Evolutionary conservation across 1,140 invertebrate species (phyloP).

Genomic region (Anoplolepis gracilipes): DNA sequence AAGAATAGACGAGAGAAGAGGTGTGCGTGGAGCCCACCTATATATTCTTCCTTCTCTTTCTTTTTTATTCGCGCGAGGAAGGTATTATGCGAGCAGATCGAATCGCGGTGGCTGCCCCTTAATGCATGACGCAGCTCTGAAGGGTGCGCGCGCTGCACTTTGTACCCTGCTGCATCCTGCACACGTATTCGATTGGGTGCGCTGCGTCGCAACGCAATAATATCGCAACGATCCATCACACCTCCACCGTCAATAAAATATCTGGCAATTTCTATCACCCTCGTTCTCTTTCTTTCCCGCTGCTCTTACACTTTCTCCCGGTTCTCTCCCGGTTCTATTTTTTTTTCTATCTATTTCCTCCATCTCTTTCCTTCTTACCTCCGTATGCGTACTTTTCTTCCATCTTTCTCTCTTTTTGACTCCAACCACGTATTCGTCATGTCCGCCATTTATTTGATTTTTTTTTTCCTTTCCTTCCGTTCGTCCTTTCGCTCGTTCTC

Average conservation of each 20-base stretch:
- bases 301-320: slow-evolving; percentile 50
- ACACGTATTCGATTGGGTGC: slow-evolving; percentile 73
- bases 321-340: background rate
- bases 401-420: slow-evolving; percentile 1
- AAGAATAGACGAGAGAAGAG: background rate
- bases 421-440: slow-evolving; percentile 32
- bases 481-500: slow-evolving; percentile 28
- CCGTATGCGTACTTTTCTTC: background rate
- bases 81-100: slow-evolving; percentile 73
- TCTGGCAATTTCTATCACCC: slow-evolving; percentile 67
- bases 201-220: slow-evolving; percentile 75
- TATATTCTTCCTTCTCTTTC: slow-evolving; percentile 49
- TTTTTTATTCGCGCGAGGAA: slow-evolving; percentile 63
- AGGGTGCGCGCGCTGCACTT: slow-evolving; percentile 66
- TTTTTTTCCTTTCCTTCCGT: slow-evolving; percentile 48
- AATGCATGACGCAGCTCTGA: slow-evolving; percentile 73
- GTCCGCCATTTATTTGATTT: slow-evolving; percentile 61
- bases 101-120: slow-evolving; percentile 66
- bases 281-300: background rate
- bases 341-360: slow-evolving; percentile 54
- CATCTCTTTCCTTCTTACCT: background rate
- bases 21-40: background rate
- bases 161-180: slow-evolving; percentile 72
- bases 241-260: slow-evolving; percentile 76
- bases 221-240: slow-evolving; percentile 78